A percentile compares a stretch with the other conserved stretches of the same genome.
These are phyloP conservation scores for Aviceda subcristata DNA, from an alignment of 2,113 vertebrate species.

Conservation along the genomic window DNA sequence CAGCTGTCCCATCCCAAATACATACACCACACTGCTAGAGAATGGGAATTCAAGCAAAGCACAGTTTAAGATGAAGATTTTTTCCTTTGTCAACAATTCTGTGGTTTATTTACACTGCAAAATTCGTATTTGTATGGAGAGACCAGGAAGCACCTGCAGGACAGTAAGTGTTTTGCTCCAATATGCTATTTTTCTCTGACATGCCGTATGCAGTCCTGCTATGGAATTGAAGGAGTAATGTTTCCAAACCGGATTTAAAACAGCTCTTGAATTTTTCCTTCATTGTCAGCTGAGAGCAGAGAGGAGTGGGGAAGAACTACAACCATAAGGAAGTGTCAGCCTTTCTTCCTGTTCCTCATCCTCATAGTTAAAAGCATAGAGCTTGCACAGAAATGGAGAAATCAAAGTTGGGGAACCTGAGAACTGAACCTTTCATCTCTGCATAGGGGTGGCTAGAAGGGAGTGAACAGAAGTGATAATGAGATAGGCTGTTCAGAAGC, in stretches of 20 bases:
- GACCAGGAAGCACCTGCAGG: slow-evolving; percentile 68
- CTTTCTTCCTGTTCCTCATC: not conserved
- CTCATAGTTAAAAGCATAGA: not conserved
- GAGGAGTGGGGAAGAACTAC: not conserved
- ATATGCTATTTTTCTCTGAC: not conserved
- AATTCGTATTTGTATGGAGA: slow-evolving; percentile 81
- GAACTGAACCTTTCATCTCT: not conserved
- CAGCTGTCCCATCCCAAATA: slow-evolving; percentile 81
- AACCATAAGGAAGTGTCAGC: not conserved
- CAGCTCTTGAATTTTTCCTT: not conserved
- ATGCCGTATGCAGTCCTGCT: not conserved
- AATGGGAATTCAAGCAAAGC: slow-evolving; percentile 85
- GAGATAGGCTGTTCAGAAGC: not conserved
- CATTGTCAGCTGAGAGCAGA: not conserved
- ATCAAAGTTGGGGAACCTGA: not conserved
- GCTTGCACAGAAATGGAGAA: not conserved
- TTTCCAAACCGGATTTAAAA: not conserved
- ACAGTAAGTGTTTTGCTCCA: slow-evolving; percentile 69
- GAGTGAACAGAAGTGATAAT: not conserved
- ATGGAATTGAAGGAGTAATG: not conserved
- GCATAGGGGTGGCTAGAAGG: not conserved
- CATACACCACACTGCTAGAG: slow-evolving; percentile 74
- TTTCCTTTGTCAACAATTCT: slow-evolving; percentile 79
- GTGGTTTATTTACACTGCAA: slow-evolving; percentile 88
- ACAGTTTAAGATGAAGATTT: slow-evolving; percentile 82